These are phyloP conservation scores for Rhombomys opimus DNA, from an alignment of 2,113 vertebrate species.

Conservation along the genomic window DNA sequence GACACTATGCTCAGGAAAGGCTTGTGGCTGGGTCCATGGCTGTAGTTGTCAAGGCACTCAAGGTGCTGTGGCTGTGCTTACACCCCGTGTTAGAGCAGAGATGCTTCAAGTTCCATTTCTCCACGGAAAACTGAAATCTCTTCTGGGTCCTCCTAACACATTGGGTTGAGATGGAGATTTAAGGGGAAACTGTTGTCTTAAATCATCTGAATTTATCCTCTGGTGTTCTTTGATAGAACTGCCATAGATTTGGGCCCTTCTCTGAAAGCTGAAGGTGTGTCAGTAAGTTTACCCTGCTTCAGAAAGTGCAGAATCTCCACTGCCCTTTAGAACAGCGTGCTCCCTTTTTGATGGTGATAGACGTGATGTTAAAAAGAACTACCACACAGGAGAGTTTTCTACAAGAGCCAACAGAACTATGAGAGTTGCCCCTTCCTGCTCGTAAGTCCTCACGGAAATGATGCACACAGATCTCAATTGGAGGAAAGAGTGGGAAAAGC, in stretches of 20 bases:
- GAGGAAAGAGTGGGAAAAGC: neutral
- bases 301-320: neutral
- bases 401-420: neutral
- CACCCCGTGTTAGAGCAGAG: neutral
- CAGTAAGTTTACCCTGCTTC: too few species aligned
- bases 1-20: neutral
- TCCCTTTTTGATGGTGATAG: neutral
- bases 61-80: neutral
- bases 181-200: neutral
- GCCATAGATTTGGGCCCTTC: rapidly evolving
- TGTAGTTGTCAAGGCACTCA: neutral
- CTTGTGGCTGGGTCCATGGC: rapidly evolving
- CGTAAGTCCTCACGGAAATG: neutral
- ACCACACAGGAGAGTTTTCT: neutral
- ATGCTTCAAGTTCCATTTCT: neutral
- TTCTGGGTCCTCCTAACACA: rapidly evolving
- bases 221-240: rapidly evolving
- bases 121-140: neutral
- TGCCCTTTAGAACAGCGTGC: neutral
- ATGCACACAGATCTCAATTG: neutral
- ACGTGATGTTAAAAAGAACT: too few species aligned
- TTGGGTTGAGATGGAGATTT: neutral
- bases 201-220: rapidly evolving
- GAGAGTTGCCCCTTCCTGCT: neutral
- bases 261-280: rapidly evolving